These are phyloP conservation scores for Gari tellinella DNA, from an alignment of 2,888 invertebrate species.

Conservation along the genomic window DNA sequence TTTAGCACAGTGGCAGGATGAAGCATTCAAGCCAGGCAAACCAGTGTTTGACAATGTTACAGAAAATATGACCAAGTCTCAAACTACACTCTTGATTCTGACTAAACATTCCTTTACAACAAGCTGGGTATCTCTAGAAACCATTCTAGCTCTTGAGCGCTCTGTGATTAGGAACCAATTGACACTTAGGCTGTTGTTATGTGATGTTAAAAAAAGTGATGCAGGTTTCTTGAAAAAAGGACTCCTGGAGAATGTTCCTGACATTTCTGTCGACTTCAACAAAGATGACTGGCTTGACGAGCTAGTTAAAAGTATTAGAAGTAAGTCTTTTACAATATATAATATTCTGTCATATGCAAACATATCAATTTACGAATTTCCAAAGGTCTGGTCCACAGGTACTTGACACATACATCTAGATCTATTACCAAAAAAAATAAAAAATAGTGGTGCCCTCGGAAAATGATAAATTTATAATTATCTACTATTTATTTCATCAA, in stretches of 20 bases:
- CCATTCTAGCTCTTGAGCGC: slow-evolving; percentile 42
- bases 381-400: no score
- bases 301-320: background rate
- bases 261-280: background rate
- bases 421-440: no score
- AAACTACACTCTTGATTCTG: slow-evolving; percentile 25
- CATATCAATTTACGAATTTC: no score
- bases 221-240: slow-evolving; percentile 14
- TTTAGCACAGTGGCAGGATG: background rate
- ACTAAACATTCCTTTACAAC: slow-evolving; percentile 30
- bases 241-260: slow-evolving; percentile 10
- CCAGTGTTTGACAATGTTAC: slow-evolving; percentile 7
- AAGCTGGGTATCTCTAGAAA: slow-evolving; percentile 41
- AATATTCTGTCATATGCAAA: no score
- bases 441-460: no score
- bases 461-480: no score
- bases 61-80: slow-evolving; percentile 7
- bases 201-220: slow-evolving; percentile 11
- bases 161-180: slow-evolving; percentile 25
- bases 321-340: slow-evolving; percentile 1
- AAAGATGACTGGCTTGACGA: slow-evolving; percentile 6
- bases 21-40: background rate
- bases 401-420: no score
- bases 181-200: slow-evolving; percentile 20
- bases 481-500: no score